These are phyloP conservation scores for Ciconia nigra DNA, from an alignment of 2,797 vertebrate genomes.

Conservation along the genomic window DNA sequence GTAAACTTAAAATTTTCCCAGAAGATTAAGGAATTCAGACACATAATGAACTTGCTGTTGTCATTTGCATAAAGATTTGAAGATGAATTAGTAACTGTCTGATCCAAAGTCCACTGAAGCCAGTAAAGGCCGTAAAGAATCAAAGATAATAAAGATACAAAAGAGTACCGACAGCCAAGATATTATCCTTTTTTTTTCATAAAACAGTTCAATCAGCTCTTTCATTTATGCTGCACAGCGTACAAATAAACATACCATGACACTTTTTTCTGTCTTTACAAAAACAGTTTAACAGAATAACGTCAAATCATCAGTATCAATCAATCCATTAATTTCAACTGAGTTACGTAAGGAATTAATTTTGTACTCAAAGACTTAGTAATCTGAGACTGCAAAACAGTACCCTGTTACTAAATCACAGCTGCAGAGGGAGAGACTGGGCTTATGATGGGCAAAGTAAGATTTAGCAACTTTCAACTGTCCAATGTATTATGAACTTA, in stretches of 20 bases:
- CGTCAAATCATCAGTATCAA: background rate
- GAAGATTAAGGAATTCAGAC: background rate
- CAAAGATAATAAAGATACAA: background rate
- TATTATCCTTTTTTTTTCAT: background rate
- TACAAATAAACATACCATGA: background rate
- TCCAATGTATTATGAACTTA: background rate
- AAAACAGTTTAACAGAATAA: background rate
- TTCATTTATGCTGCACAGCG: background rate
- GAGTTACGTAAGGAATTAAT: background rate
- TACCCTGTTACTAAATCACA: background rate
- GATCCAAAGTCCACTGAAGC: background rate
- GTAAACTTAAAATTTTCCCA: background rate
- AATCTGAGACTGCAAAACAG: background rate
- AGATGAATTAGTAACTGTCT: conserved; percentile 9
- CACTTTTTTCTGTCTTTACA: background rate
- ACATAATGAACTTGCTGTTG: background rate
- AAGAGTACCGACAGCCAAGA: background rate
- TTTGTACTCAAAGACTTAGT: background rate
- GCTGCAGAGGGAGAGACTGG: background rate
- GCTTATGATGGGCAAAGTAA: background rate
- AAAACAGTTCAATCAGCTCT: background rate
- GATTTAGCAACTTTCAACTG: background rate
- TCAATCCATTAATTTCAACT: background rate
- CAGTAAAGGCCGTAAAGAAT: background rate
- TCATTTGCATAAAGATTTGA: background rate